Conservation (phyloP, 2,113 vertebrate genomes). For the Cheilinus undulatus region DNA sequence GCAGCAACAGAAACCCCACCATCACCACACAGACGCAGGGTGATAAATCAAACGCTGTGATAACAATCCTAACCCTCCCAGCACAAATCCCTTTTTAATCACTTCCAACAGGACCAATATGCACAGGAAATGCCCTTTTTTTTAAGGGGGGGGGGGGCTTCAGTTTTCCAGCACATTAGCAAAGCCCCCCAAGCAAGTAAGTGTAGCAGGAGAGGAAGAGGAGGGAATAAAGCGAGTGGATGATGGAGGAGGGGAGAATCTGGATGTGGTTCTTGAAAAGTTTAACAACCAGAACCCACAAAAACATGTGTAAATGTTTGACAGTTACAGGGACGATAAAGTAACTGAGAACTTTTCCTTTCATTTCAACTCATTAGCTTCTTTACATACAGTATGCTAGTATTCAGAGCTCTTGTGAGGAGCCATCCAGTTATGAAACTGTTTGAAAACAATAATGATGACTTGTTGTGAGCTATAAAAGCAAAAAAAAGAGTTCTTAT, state of each 20-base stretch:
- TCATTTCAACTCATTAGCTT: background rate
- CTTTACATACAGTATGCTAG: background rate
- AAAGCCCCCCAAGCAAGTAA: slow-evolving; percentile 58
- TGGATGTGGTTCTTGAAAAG: slow-evolving; percentile 26
- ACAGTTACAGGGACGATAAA: slow-evolving; percentile 7
- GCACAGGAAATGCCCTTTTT: slow-evolving; percentile 59
- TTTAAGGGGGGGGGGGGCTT: slow-evolving; percentile 50
- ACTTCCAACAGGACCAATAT: slow-evolving; percentile 74
- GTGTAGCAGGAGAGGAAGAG: slow-evolving; percentile 26
- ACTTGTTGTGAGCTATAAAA: too few relatives aligned
- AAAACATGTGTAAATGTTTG: background rate
- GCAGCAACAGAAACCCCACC: slow-evolving; percentile 45
- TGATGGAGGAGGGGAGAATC: slow-evolving; percentile 23
- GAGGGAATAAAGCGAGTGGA: slow-evolving; percentile 20
- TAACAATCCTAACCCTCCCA: slow-evolving; percentile 75
- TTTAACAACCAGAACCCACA: slow-evolving; percentile 24
- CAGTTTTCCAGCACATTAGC: slow-evolving; percentile 72
- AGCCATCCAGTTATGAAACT: too few relatives aligned
- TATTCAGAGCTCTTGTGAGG: too few relatives aligned
- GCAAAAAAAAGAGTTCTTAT: too few relatives aligned
- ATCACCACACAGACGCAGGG: slow-evolving; percentile 48
- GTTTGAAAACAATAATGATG: too few relatives aligned
- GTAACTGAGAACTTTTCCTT: background rate
- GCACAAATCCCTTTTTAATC: slow-evolving; percentile 81
- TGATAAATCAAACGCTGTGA: slow-evolving; percentile 81